Percentiles rank a stretch among this genome's conserved stretches.
Conservation (phyloP, 2,113 vertebrate species). For the Callocephalon fimbriatum region DNA sequence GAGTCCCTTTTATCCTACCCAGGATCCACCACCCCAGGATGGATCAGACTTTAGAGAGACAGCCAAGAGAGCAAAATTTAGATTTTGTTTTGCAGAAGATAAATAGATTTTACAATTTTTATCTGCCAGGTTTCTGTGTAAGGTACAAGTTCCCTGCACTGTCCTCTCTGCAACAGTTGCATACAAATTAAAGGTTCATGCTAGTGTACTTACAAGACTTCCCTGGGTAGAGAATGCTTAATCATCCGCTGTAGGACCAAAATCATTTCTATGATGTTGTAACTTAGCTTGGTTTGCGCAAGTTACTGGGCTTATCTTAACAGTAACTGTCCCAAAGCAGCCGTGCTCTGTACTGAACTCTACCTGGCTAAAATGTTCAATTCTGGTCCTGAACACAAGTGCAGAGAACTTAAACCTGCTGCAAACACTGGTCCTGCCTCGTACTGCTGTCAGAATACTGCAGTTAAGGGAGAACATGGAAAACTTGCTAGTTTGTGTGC, state of each 20-base stretch:
- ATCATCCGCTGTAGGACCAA: background rate
- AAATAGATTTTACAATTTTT: accelerated
- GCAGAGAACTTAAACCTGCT: background rate
- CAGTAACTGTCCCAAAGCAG: background rate
- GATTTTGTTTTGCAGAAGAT: background rate
- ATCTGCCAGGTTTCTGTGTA: background rate
- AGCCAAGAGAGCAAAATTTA: background rate
- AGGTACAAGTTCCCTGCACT: background rate
- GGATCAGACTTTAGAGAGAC: accelerated
- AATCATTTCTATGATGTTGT: background rate
- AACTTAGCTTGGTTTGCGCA: background rate
- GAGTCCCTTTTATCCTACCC: too few relatives aligned
- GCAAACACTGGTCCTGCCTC: too few relatives aligned
- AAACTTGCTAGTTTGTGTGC: background rate
- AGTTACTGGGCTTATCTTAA: background rate
- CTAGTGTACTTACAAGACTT: background rate
- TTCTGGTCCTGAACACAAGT: background rate
- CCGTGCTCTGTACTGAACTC: background rate
- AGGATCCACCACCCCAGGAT: background rate
- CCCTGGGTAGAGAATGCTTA: background rate
- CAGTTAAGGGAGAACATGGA: accelerated
- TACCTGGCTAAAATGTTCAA: accelerated
- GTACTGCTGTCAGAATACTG: accelerated
- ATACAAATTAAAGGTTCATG: background rate
- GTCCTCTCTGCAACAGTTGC: background rate